phyloP scores from a whole-genome alignment of 2,797 vertebrate genomes.

The Myotis planiceps region DNA sequence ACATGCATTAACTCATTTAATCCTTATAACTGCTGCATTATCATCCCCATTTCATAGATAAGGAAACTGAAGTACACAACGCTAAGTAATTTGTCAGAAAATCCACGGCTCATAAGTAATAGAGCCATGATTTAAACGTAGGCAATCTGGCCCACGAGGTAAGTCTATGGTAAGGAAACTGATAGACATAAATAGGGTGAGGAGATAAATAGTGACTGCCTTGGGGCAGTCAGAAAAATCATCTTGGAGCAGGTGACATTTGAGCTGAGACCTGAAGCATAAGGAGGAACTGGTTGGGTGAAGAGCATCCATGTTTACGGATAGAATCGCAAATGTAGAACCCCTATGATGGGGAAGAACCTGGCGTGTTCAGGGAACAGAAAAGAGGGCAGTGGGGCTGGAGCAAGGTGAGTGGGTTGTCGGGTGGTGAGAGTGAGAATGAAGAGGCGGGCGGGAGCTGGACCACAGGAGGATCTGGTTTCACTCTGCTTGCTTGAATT shows the following conservation, averaged over 20 bases:
- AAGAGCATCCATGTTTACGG: not conserved
- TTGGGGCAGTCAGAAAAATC: not conserved
- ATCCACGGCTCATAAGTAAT: not conserved
- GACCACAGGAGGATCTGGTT: not conserved
- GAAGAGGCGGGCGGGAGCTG: not conserved
- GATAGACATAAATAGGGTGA: not conserved
- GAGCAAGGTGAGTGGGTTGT: not conserved
- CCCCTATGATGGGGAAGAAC: not conserved
- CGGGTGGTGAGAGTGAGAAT: not conserved
- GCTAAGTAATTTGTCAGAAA: not conserved
- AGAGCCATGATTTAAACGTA: not conserved
- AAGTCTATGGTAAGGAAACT: not conserved
- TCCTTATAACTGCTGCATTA: not conserved
- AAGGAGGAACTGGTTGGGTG: not conserved
- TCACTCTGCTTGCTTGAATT: no score
- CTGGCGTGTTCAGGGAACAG: not conserved
- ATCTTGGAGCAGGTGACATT: not conserved
- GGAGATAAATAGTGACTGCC: not conserved
- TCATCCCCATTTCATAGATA: not conserved
- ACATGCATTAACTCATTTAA: not conserved
- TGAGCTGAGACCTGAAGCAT: not conserved
- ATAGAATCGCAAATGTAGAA: not conserved
- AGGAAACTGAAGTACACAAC: not conserved
- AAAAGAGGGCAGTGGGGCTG: not conserved
- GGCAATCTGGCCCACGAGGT: not conserved